Base-by-base conservation (phyloP, 37 sponge, comb jelly and placozoan species). In the Diacarnus erythraeanus region DNA sequence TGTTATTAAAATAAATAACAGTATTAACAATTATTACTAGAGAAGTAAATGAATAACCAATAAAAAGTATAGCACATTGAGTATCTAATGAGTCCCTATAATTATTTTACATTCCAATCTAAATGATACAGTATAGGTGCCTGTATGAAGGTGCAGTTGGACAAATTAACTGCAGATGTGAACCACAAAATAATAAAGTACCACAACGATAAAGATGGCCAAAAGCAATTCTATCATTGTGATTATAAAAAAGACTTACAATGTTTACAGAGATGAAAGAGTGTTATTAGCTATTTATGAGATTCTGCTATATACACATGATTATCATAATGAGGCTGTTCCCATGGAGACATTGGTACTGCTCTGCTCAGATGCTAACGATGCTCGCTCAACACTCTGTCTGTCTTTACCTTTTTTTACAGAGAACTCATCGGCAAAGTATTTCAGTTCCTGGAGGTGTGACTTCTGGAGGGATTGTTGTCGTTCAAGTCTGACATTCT, bases 381-480 rank as follows among this genome's bases (percentile, higher is more conserved):
- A 88, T 12, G 40, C 17, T 0, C 64, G 76, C 38, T 81, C 82
- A 15, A 60, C 39, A n/a, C 51, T 68, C 39, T 69, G 59, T 23
- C 57, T 33, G 51, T 77, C 71, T 0, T 80, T 79, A 8, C 36
- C 37, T 17, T 72, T 47, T 2, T 78, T 64, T 39, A 86, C 74
- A 20, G 70, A 75, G 34, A 67, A 78, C 0, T 65, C 54, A 57
- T 84, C 88, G 6, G 93, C 84, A 76, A 97, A 97, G 25, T 94
- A 92, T 26, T 76, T 73, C 81, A 89, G 41, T 61, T 97, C 97
- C 37, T 64, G 66, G 34, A 94, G 71, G 21, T 94, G 95, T 38
- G 71, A 82, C 68, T 86, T 87, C 71, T 86, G 90, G 22, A 97
- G 80, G 25, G 85, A 80, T 41, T 89, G 92, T 38, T 94, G 96